Evolutionary conservation across 2,797 vertebrate genomes (phyloP), one percentile per base, ranked within the genome.

Genomic region (Tragopan temminckii): DNA sequence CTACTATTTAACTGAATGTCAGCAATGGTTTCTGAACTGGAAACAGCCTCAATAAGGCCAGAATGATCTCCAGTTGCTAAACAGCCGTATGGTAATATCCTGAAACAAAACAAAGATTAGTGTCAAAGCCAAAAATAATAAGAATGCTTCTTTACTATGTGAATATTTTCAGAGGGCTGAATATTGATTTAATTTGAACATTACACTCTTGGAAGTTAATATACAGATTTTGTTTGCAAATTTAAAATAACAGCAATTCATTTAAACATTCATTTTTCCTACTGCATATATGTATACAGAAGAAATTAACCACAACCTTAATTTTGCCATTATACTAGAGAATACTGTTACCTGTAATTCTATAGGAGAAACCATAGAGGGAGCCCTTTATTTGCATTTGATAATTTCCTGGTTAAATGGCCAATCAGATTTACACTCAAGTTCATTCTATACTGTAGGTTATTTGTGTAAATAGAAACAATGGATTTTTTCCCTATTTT

Each of bases 1-100:
- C 99, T 99, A 97, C 98, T 99, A 92, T 99, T 99, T 93, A 99
- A 98, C 97, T 99, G 99, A 96, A 99, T 99, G 98, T 99, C 99
- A 75, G 99, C 99, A 70, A 99, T 99, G 9, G 99, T 99, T 93
- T 99, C 99, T 38, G 99, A 98, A 3, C 98, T 98, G 25, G 99
- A 99, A 59, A 99, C 99, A 5, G 99, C 99, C 97, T 99, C 99
- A 35, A 99, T 99, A 93, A 99, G 98, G 86, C 99, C 99, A 21
- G 99, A 98, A 53, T 98, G 98, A 95, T 99, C 99, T 53, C 99
- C 99, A n/a, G 99, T 99, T 15, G 99, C 99, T 95, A 99, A 96
- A 93, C 99, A 99, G 84, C 99, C 99, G n/a, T 99, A 99, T 2
- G 99, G 99, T 82, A 99, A 97, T 88, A 99, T 98, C 97, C 99